Base-by-base conservation (phyloP, 2,888 invertebrate genomes). In the Teleogryllus oceanicus region DNA sequence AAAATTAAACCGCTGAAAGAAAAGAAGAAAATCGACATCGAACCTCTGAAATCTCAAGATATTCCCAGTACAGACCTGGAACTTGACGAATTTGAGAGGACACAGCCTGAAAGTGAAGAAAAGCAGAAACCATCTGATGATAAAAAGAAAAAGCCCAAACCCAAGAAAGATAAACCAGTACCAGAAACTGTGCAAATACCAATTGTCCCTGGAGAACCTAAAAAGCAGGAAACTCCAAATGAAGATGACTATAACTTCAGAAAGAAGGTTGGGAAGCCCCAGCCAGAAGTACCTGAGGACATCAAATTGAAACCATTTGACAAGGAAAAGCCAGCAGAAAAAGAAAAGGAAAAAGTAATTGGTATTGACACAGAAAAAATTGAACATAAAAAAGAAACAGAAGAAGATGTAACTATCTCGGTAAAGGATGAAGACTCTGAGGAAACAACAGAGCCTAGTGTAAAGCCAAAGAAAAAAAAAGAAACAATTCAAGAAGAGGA, bases 201-300 rank as follows among this genome's bases (percentile, higher is more conserved):
- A 50, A 80, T 84, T 80, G 87, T 85, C 82, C 80, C 77, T 51
- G 80, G 81, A 74, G 75, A 82, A 49, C 83, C 83, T 24, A 83
- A 82, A n/a, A 84, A 85, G 83, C 86, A 86, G 13, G 86, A 87
- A 76, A 85, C 86, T 51, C 86, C 87, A 49, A 85, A 80, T 78
- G 81, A 81, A 18, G 80, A 80, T 51, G 82, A 82, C 21, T 80
- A 81, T 11, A 81, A 78, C 24, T 62, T 82, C 16, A 84, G 62
- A 84, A 86, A 75, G 85, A 87, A 80, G 84, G 86, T 84, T 24
- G 86, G 88, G 83, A 85, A 86, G 83, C 86, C 85, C 79, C 82
- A 85, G 78, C 86, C 86, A 11, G 84, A 84, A 79, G 84, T 85
- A 82, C 83, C 83, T 51, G 82, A 83, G 77, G 74, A 51, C 2